These are phyloP conservation scores for Chloroclysta siterata DNA, from an alignment of 2,888 invertebrate genomes.

Conservation along the genomic window DNA sequence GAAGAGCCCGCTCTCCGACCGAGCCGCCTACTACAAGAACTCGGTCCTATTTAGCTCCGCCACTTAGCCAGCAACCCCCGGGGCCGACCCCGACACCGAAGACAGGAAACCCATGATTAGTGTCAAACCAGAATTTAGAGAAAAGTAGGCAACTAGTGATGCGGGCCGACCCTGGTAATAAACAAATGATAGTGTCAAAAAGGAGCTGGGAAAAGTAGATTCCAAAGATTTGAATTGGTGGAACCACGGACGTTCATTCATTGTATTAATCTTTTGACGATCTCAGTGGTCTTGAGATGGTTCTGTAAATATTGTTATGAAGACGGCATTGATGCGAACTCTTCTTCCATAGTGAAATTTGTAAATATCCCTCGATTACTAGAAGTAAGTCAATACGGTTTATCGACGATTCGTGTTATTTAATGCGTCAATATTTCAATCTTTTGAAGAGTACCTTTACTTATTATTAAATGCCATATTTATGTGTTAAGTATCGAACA, in stretches of 20 bases:
- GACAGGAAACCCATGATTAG: conserved; percentile 82
- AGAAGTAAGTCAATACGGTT: conserved; percentile 70
- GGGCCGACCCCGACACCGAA: conserved; percentile 75
- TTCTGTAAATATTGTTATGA: conserved; percentile 80
- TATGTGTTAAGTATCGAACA: conserved; percentile 77
- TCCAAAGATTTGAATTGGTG: conserved; percentile 48
- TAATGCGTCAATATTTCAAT: conserved; percentile 79
- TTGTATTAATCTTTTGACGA: conserved; percentile 60
- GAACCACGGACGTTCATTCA: conserved; percentile 35
- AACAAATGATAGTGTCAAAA: conserved; percentile 81
- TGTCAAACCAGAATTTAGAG: conserved; percentile 83
- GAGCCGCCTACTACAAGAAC: conserved; percentile 94
- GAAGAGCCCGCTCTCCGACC: conserved; percentile 93
- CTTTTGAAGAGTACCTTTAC: conserved; percentile 81
- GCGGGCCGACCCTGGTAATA: conserved; percentile 7
- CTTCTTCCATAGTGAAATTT: conserved; percentile 85
- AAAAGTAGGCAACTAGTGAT: conserved; percentile 60
- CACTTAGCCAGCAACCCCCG: conserved; percentile 86
- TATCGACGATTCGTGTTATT: conserved; percentile 78
- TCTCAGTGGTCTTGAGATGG: conserved; percentile 73
- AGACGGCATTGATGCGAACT: conserved; percentile 64
- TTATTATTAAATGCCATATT: conserved; percentile 83
- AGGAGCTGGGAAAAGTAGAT: conserved; percentile 75
- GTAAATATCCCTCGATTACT: conserved; percentile 81
- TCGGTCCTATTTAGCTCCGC: conserved; percentile 95